Evolutionary conservation across 2,888 invertebrate species (phyloP), one percentile per base, ranked within the genome.

Genomic region (Parnassius smintheus): DNA sequence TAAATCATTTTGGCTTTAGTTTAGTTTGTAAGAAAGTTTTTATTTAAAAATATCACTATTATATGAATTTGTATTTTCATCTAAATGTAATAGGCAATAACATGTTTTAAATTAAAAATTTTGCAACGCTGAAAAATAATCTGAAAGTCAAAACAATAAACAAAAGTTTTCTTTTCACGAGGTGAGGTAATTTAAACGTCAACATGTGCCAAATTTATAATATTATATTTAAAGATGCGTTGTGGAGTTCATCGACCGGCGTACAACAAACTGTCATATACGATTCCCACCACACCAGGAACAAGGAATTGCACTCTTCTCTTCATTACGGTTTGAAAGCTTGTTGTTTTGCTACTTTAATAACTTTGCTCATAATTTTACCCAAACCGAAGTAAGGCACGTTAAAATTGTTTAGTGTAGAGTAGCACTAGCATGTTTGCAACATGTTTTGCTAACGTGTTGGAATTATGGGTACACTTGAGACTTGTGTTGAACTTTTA

Each of bases 291-390:
- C 67, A 70, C 63, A 70, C 70, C 68, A 62, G 70, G 66, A 72
- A 81, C 80, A 81, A 74, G 80, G 77, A 75, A 78, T 71, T 68
- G 78, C 79, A 81, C 80, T 80, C 72, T 66, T 68, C 68, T 56
- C 61, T 74, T 76, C 77, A 80, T 78, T 78, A 79, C 68, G 72
- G 66, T 75, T 75, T 76, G 75, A 77, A 73, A 77, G 76, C 73
- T 69, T 73, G 74, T 75, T 76, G 74, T 74, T 74, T 70, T 66
- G 71, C 69, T 66, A 66, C 65, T 64, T 70, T 66, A 63, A 64
- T 64, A 72, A 70, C 68, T 71, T 68, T 45, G 65, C 65, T 62
- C 68, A 63, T 65, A 72, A 73, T 72, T 70, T 74, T 61, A 41
- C 65, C 62, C 61, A 65, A 60, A 63, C 63, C 65, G 62, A 61